Evolutionary conservation across 2,113 vertebrate genomes (phyloP), one percentile per base, ranked within the genome.

Genomic region (Clarias magur): DNA sequence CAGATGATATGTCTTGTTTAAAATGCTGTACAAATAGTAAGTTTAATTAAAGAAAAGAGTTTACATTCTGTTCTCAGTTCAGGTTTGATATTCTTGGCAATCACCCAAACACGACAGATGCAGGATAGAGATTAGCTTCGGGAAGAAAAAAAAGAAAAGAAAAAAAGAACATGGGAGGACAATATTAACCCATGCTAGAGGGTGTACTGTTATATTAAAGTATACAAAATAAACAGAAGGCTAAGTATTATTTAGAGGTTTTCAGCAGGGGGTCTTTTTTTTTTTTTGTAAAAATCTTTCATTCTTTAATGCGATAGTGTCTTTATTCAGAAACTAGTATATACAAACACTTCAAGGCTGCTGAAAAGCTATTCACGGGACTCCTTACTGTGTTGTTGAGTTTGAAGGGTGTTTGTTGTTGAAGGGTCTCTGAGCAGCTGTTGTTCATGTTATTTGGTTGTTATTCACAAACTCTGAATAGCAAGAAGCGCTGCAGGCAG

Each of bases 381-480:
- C 53, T 70, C 68, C 48, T 82, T 15, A 27, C 81, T 83, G 84
- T 56, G 54, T 27, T 60, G 19, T 23, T 42, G 34, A 59, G 17
- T 57, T 83, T 57, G 19, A 53, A 85, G n/a, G 60, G 56, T 80
- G 8, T 34, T 2, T 85, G 76, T 17, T 78, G 82, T 59, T 82
- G 9, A 60, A n/a, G 38, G 63, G 23, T 63, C 54, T 42, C 23
- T 25, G 17, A 81, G 42, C 78, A 62, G 63, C 67, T 27, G 56
- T 81, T 82, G 54, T 23, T 67, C 65, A 5, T 25, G 70, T 88
- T 82, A 63, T 11, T 21, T 62, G 79, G 38, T 53, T 86, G 59
- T 53, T 48, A 85, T 25, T 75, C 85, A 91, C 56, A 81, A 86
- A 78, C 72, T 25, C 62, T 60, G 82, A 75, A 85, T 25, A 79